Conservation (phyloP, 2,113 vertebrate species). For the Nycticryphes semicollaris region DNA sequence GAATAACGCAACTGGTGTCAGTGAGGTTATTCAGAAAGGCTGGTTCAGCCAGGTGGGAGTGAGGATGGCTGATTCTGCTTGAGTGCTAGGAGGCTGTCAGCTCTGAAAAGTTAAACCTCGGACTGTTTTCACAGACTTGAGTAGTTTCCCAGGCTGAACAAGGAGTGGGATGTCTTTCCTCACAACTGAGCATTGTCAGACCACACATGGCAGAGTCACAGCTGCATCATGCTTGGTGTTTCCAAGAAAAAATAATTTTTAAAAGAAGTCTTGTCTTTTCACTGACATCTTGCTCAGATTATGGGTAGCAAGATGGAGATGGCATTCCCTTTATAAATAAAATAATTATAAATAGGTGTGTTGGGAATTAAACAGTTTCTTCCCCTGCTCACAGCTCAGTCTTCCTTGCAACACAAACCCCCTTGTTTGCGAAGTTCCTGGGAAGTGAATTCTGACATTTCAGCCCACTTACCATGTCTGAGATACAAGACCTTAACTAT, state of each 20-base stretch:
- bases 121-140: neutral
- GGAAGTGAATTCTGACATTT: constrained; percentile 39
- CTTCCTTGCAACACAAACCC: neutral
- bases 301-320: neutral
- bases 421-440: neutral
- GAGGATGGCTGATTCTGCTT: neutral
- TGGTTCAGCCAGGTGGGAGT: neutral
- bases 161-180: neutral
- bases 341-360: neutral
- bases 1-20: neutral
- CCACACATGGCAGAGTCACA: neutral
- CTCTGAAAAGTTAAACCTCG: neutral
- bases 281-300: neutral
- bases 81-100: neutral
- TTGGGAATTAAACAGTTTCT: neutral
- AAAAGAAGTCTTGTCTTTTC: neutral
- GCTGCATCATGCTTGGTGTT: neutral
- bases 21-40: neutral
- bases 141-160: neutral
- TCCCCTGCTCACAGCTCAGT: neutral
- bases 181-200: neutral
- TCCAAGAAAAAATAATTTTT: neutral
- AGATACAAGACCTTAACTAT: constrained; percentile 21
- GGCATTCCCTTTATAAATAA: neutral
- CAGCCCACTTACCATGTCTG: neutral